Percentiles rank a stretch among this genome's conserved stretches.
Evolutionary conservation across 2,888 invertebrate species (phyloP).

Genomic region (Loripinus fragilis): DNA sequence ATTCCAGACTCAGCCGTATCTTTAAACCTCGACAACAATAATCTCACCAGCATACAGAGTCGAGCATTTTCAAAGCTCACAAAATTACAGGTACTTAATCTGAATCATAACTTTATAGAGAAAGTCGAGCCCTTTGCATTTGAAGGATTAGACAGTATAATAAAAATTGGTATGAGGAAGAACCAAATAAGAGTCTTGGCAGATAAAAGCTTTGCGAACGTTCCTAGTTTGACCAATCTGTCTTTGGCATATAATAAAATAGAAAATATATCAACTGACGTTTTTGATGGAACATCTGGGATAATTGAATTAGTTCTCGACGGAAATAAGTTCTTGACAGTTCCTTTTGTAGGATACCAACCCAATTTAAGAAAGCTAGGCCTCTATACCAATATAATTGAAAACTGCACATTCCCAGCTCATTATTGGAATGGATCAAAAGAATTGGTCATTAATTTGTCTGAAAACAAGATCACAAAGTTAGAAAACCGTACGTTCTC

Average conservation of each 20-base stretch:
- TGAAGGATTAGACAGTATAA: slow-evolving; percentile 32
- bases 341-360: slow-evolving; percentile 60
- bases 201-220: too few species aligned
- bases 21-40: slow-evolving; percentile 62
- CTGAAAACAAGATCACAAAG: slow-evolving; percentile 62
- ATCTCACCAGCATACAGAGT: slow-evolving; percentile 40
- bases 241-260: too few species aligned
- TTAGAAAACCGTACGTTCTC: slow-evolving; percentile 61
- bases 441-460: slow-evolving; percentile 58
- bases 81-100: slow-evolving; percentile 45
- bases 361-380: slow-evolving; percentile 55
- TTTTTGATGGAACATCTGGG: too few species aligned
- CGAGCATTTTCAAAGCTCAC: slow-evolving; percentile 50
- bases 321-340: slow-evolving; percentile 53
- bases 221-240: too few species aligned
- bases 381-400: slow-evolving; percentile 63
- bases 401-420: slow-evolving; percentile 65
- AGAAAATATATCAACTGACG: too few species aligned
- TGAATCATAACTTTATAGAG: slow-evolving; percentile 16
- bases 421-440: slow-evolving; percentile 39
- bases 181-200: too few species aligned
- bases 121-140: slow-evolving; percentile 40
- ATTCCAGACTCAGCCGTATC: slow-evolving; percentile 64
- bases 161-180: too few species aligned
- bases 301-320: slow-evolving; percentile 59